phyloP scores from a whole-genome alignment of 30 jellyfish, hydroid and myxozoan species.

The Sanderia malayensis region DNA sequence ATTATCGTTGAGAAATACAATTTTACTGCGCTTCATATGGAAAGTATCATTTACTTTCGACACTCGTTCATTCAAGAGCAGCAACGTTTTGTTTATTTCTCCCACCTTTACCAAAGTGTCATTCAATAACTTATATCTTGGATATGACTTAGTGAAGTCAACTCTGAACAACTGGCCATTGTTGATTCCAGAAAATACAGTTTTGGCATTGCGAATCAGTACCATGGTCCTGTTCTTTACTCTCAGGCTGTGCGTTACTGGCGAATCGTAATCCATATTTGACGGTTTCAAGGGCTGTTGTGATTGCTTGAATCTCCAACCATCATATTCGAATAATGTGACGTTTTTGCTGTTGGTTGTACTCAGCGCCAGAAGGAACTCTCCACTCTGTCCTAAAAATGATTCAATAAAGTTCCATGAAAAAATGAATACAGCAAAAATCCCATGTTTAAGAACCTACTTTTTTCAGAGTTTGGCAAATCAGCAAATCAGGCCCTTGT shows the following conservation, averaged over 20 bases:
- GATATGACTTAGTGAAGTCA: conserved; percentile 39
- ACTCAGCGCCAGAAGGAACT: conserved; percentile 56
- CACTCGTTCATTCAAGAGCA: conserved; percentile 9
- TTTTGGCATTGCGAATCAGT: conserved; percentile 15
- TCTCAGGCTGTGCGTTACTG: conserved; percentile 11
- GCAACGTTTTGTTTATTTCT: conserved; percentile 45
- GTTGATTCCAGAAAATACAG: neutral
- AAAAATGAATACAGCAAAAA: too few species aligned
- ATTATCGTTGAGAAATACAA: conserved; percentile 57
- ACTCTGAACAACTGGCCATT: conserved; percentile 24
- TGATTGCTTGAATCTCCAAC: conserved; percentile 84
- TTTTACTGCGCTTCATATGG: conserved; percentile 5
- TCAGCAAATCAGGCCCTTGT: too few species aligned
- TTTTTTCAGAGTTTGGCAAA: too few species aligned
- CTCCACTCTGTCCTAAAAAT: too few species aligned
- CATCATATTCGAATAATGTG: conserved; percentile 68
- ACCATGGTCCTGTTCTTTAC: conserved; percentile 8
- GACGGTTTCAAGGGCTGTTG: conserved; percentile 27
- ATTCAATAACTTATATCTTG: conserved; percentile 47
- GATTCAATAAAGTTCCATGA: too few species aligned
- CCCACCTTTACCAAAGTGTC: conserved; percentile 22
- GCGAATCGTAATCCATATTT: conserved; percentile 3
- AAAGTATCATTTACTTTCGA: conserved; percentile 18
- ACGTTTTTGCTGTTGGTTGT: conserved; percentile 26
- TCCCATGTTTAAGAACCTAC: too few species aligned